Base-by-base conservation (phyloP, 2,888 invertebrate species). In the Magallana nippona region DNA sequence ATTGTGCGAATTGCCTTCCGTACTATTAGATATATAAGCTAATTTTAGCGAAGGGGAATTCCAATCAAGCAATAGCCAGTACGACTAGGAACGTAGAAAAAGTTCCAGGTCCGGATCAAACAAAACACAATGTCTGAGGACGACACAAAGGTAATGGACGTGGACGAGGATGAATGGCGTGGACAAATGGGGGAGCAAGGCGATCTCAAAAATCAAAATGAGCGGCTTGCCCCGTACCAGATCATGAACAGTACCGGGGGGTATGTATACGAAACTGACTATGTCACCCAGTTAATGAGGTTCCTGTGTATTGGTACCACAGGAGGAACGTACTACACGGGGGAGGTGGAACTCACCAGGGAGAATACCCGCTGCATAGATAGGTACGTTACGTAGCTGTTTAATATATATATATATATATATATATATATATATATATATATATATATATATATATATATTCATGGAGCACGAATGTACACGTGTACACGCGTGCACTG, bases 301-400 rank as follows among this genome's bases (percentile, higher is more conserved):
- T 94, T 94, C 86, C 88, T 94, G 78, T 93, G 93, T 84, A 89
- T 94, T 56, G 94, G 94, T 22, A 85, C 90, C 8, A 89, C 90
- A 71, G 92, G 93, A n/a, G 93, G 93, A 13, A 91, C 91, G 10
- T 94, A 93, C 85, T 93, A 94, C 84, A 86, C 87, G 17, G 87
- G 85, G 1, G 92, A 93, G 80, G 87, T 91, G 83, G 90, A 93
- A 58, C 87, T 94, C 58, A 91, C 90, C 0, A 81, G 91, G 62
- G 92, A 93, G 60, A 94, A 93, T 87, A 89, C 92, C 5, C 79
- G 88, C 22, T 90, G 89, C 56, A 88, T 94, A 62, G 86, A 91
- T 44, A 83, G 86, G 86, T 87, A 83, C 57, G 32, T 77, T 11
- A 55, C 56, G 44, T 44, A 8, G 44, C 44, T 44, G 44, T 44